Conservation (phyloP, 2,888 invertebrate genomes). For the Clistopyga incitator region DNA sequence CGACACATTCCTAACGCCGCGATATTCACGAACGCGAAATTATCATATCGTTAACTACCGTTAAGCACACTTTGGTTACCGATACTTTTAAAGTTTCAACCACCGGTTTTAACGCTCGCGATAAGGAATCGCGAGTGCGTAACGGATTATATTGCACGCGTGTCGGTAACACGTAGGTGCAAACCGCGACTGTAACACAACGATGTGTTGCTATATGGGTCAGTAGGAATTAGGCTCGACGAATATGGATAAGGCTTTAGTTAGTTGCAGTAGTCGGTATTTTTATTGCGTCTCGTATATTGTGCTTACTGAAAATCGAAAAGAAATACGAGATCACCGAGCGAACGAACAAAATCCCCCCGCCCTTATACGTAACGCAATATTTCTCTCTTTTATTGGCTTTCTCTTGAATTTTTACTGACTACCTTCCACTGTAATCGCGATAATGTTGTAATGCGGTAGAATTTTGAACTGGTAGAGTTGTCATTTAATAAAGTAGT, state of each 20-base stretch:
- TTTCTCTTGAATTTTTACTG: too few relatives aligned
- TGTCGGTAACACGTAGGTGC: conserved; percentile 3
- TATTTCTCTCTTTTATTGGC: not conserved
- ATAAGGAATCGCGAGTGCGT: conserved; percentile 47
- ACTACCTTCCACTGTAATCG: too few relatives aligned
- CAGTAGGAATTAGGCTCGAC: not conserved
- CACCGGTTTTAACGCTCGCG: conserved; percentile 30
- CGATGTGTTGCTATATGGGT: conserved; percentile 10
- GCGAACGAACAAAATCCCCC: not conserved
- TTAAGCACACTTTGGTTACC: conserved; percentile 35
- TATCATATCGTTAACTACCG: conserved; percentile 32
- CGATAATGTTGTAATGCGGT: too few relatives aligned
- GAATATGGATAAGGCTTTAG: not conserved
- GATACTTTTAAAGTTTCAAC: conserved; percentile 31
- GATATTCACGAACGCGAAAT: conserved; percentile 11
- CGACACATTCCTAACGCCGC: not conserved
- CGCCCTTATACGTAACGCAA: not conserved
- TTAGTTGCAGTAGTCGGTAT: not conserved
- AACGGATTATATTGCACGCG: conserved; percentile 24
- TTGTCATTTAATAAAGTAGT: too few relatives aligned
- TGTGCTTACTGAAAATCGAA: conserved; percentile 2
- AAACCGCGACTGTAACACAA: not conserved
- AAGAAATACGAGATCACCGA: not conserved
- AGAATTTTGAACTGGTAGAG: too few relatives aligned
- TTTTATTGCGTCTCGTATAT: not conserved